These are phyloP conservation scores for Trichomycterus rosablanca DNA, from an alignment of 2,113 vertebrate species.

Conservation along the genomic window DNA sequence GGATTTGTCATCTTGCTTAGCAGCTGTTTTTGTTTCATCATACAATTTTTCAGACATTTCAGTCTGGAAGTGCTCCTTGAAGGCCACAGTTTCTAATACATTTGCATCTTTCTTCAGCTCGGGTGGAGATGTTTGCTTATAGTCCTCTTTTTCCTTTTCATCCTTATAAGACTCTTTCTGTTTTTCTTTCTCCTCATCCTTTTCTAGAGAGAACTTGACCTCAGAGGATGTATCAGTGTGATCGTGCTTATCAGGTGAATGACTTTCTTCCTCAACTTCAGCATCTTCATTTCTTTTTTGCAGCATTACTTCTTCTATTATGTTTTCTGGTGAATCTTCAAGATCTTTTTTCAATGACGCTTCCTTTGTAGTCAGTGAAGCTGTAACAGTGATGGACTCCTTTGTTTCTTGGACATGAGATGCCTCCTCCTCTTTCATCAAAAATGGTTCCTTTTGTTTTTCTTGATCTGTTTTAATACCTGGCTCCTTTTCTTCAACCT, in stretches of 20 bases:
- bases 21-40: constrained; percentile 15
- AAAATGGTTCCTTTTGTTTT: constrained; percentile 17
- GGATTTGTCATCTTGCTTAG: constrained; percentile 21
- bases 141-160: constrained; percentile 44
- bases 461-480: constrained; percentile 42
- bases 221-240: constrained; percentile 33
- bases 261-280: constrained; percentile 71
- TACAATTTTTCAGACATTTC: neutral
- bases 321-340: constrained; percentile 54
- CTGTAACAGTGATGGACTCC: constrained; percentile 21
- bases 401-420: constrained; percentile 35
- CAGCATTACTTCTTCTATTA: constrained; percentile 47
- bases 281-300: constrained; percentile 54
- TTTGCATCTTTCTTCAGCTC: constrained; percentile 19
- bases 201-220: constrained; percentile 41
- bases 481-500: constrained; percentile 31
- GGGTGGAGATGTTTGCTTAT: constrained; percentile 16
- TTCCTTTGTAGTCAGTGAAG: constrained; percentile 11
- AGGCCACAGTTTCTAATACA: constrained; percentile 6
- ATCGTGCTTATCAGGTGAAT: constrained; percentile 67
- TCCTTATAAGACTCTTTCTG: constrained; percentile 44
- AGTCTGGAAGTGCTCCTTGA: neutral
- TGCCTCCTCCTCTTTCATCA: constrained; percentile 6
- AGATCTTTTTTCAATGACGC: constrained; percentile 44
- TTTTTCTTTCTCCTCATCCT: constrained; percentile 41